Evolutionary conservation across 1,140 invertebrate genomes (phyloP).

Genomic region (Araneus ventricosus): DNA sequence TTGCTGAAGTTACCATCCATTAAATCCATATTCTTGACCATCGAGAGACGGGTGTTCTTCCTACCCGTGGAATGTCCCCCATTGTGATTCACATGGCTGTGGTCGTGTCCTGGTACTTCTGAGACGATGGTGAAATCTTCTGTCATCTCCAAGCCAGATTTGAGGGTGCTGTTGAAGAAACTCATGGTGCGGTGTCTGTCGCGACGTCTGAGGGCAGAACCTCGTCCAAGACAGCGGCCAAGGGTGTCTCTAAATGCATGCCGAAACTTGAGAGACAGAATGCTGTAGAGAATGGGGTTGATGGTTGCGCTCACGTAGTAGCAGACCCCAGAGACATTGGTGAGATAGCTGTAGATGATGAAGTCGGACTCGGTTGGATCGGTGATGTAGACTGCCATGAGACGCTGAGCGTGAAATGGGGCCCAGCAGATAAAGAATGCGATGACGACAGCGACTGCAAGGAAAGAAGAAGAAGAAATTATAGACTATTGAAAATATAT

Average conservation of each 20-base stretch:
- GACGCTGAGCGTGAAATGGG: conserved; percentile 93
- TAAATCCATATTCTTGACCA: not conserved
- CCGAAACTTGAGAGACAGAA: conserved; percentile 91
- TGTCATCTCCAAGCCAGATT: conserved; percentile 48
- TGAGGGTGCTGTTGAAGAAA: conserved; percentile 67
- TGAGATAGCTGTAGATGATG: conserved; percentile 87
- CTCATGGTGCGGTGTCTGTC: conserved; percentile 41
- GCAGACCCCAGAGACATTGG: conserved; percentile 87
- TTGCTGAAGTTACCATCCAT: not conserved
- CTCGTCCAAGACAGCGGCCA: conserved; percentile 42
- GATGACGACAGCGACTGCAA: conserved; percentile 93
- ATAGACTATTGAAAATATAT: too few species aligned
- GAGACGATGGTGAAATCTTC: conserved; percentile 66
- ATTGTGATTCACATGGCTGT: not conserved
- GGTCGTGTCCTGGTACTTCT: conserved; percentile 17
- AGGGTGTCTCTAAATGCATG: conserved; percentile 82
- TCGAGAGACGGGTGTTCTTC: not conserved
- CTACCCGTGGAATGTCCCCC: not conserved
- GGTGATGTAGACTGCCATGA: conserved; percentile 83
- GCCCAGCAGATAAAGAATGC: conserved; percentile 98
- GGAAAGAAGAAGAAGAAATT: too few species aligned
- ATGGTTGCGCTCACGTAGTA: conserved; percentile 92
- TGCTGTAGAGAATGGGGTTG: conserved; percentile 90
- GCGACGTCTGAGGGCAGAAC: not conserved
- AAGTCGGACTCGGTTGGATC: conserved; percentile 83